Conservation (phyloP, 2,797 vertebrate genomes). For the Enteromius afrohamiltoni region DNA sequence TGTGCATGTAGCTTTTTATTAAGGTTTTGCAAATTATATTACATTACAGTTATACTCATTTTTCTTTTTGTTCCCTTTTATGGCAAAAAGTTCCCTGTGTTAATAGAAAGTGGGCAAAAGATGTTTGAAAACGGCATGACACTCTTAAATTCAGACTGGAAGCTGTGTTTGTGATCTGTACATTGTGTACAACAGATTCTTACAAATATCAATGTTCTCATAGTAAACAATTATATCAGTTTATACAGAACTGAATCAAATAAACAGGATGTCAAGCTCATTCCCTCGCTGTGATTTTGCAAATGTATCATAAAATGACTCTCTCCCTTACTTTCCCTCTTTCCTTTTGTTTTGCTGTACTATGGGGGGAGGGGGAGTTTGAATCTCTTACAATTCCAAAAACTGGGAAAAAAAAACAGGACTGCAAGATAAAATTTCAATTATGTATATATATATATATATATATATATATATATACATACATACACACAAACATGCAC, state of each 20-base stretch:
- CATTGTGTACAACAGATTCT: neutral
- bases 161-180: neutral
- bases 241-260: conserved; percentile 18
- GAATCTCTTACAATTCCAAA: no score
- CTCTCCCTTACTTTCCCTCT: neutral
- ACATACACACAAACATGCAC: no score
- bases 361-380: no score
- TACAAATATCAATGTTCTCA: conserved; percentile 4
- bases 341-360: neutral
- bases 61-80: conserved; percentile 8
- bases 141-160: neutral
- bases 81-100: neutral
- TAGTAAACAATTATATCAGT: neutral
- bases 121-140: neutral
- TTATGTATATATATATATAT: no score
- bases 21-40: conserved; percentile 13
- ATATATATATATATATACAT: no score
- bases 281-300: neutral
- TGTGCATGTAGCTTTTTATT: conserved; percentile 10
- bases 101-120: neutral
- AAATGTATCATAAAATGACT: neutral
- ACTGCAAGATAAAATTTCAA: no score
- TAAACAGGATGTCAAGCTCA: conserved; percentile 30
- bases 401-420: no score
- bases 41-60: conserved; percentile 3